Percentiles rank a stretch among this genome's conserved stretches.
Evolutionary conservation across 2,888 invertebrate genomes (phyloP).

Genomic region (Griposia aprilina): DNA sequence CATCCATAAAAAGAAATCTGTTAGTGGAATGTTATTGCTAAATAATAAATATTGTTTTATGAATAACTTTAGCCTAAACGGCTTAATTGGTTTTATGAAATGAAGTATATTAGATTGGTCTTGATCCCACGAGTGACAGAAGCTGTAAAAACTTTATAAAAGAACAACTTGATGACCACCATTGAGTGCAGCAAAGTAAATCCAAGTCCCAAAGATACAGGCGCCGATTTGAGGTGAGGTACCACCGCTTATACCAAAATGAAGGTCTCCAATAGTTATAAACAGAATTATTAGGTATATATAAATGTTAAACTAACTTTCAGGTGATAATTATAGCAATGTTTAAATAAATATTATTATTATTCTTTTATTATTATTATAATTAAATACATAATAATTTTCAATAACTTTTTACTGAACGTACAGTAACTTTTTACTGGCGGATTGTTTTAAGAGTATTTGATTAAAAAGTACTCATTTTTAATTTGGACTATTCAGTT

Average conservation of each 20-base stretch:
- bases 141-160: neutral
- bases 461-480: neutral
- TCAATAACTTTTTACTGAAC: neutral
- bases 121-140: neutral
- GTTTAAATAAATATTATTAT: too few species aligned
- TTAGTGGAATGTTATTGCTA: too few species aligned
- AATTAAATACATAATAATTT: neutral
- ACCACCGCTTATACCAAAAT: too few species aligned
- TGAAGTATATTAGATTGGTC: neutral
- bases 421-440: neutral
- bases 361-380: too few species aligned
- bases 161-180: neutral
- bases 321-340: too few species aligned
- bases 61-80: neutral
- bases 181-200: neutral
- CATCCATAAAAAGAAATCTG: neutral
- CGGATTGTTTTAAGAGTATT: neutral
- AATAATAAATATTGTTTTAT: neutral
- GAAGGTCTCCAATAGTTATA: too few species aligned
- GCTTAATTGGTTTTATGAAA: neutral
- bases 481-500: neutral
- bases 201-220: too few species aligned
- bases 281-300: too few species aligned
- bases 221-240: too few species aligned
- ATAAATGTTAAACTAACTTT: too few species aligned